phyloP scores from a whole-genome alignment of 2,888 invertebrate species.

The Drosophila longiperda region DNA sequence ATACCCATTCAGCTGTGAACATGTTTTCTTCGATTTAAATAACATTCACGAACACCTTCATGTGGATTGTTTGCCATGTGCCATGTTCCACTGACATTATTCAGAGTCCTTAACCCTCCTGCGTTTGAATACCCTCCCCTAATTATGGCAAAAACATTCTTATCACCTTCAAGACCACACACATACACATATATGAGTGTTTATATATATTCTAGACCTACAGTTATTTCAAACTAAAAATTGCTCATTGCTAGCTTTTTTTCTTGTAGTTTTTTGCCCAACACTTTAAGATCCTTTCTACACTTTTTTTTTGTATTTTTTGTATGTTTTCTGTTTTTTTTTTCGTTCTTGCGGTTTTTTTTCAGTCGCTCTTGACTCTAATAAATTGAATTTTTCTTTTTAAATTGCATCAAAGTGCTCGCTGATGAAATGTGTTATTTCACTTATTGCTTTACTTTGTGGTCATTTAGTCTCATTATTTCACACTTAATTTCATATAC shows the following conservation, averaged over 20 bases:
- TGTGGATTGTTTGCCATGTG: background rate
- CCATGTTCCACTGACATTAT: background rate
- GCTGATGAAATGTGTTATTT: background rate
- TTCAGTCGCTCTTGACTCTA: background rate
- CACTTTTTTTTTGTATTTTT: background rate
- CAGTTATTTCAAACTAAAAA: background rate
- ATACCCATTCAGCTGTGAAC: background rate
- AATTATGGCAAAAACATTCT: background rate
- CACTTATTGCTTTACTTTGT: background rate
- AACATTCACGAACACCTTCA: background rate
- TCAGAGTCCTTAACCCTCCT: background rate
- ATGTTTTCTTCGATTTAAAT: background rate
- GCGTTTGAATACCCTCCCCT: background rate
- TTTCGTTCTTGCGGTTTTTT: background rate
- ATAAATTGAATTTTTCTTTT: background rate
- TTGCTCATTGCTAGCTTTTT: background rate
- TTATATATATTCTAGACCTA: background rate
- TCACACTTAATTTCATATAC: background rate
- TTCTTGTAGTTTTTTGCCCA: background rate
- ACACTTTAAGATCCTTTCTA: background rate
- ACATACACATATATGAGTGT: background rate
- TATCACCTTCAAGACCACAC: background rate
- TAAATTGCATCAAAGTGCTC: background rate
- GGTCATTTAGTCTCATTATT: background rate
- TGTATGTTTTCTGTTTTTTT: too few relatives aligned